Conservation (phyloP, 2,797 vertebrate genomes). For the Pristis pectinata region DNA sequence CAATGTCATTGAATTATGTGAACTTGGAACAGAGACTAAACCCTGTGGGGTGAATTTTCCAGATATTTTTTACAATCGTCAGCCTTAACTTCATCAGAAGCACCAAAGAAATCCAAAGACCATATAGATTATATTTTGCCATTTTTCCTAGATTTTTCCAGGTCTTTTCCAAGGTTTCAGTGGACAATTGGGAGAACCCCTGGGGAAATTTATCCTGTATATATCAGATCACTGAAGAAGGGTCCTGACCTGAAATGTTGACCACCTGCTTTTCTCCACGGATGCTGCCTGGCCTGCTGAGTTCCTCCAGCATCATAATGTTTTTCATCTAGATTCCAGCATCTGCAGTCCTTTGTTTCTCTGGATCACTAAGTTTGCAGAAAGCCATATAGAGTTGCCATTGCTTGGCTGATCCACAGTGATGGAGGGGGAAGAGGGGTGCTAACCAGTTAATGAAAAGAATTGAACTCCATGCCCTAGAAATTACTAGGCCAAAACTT, state of each 20-base stretch:
- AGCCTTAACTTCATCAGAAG: neutral
- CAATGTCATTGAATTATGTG: neutral
- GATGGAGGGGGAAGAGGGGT: neutral
- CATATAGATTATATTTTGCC: neutral
- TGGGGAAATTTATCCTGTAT: neutral
- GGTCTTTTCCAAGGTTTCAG: neutral
- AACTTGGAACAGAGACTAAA: neutral
- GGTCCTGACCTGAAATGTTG: too few species aligned
- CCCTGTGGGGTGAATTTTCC: neutral
- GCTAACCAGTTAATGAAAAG: neutral
- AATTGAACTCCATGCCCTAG: neutral
- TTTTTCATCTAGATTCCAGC: too few species aligned
- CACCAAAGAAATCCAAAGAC: neutral
- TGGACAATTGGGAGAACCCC: neutral
- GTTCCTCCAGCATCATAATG: too few species aligned
- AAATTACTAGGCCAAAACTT: neutral
- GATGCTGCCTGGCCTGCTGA: too few species aligned
- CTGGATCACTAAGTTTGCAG: neutral
- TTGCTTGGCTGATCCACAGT: neutral
- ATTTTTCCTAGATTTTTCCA: neutral
- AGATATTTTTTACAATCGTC: neutral
- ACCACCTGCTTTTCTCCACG: too few species aligned
- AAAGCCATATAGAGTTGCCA: neutral
- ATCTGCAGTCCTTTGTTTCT: too few species aligned
- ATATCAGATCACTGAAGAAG: too few species aligned